Base-by-base conservation (phyloP, 2,113 vertebrate species). In the Alouatta palliata region DNA sequence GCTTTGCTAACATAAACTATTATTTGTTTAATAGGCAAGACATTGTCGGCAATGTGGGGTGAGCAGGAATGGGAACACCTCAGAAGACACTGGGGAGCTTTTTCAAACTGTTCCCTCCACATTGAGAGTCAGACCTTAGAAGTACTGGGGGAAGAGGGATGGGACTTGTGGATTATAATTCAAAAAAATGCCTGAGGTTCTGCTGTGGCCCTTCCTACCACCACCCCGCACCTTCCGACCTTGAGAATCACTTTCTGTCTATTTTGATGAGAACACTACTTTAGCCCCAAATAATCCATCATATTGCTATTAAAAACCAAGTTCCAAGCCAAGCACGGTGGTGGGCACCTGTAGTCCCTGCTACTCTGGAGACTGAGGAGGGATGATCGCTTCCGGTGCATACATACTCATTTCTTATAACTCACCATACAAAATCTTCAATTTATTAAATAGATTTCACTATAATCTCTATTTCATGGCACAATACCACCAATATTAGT, bases 251-350 rank as follows among this genome's bases (percentile, higher is more conserved):
- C 30, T 81, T 96, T 82, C 35, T n/a, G 61, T 58, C 66, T 92
- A 32, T 47, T 71, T 87, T 77, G 81, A 84, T 40, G 35, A 94
- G 3, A 45, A 52, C 45, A 81, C 21, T 52, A 13, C 14, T 23
- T 56, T 56, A 91, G 47, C 13, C 6, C 1, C 23, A 27, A 64
- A 91, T n/a, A 91, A 82, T 30, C 25, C 6, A 84, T 66, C 27
- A 16, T 1, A n/a, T 10, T 52, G 6, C 45, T 90, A 92, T 95
- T 86, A 89, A 90, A 93, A 92, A 14, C 58, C 73, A 92, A 94
- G 5, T 40, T 94, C 86, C 75, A 77, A 77, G 14, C 14, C 14
- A 27, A 27, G 27, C 27, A 5, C 27, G 1, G 32, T 68, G 66
- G 7, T 17, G 14, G 11, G 2, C 7, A 8, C 27, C 27, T 77